These are phyloP conservation scores for Sericinus montela DNA, from an alignment of 2,888 invertebrate genomes.

Conservation along the genomic window DNA sequence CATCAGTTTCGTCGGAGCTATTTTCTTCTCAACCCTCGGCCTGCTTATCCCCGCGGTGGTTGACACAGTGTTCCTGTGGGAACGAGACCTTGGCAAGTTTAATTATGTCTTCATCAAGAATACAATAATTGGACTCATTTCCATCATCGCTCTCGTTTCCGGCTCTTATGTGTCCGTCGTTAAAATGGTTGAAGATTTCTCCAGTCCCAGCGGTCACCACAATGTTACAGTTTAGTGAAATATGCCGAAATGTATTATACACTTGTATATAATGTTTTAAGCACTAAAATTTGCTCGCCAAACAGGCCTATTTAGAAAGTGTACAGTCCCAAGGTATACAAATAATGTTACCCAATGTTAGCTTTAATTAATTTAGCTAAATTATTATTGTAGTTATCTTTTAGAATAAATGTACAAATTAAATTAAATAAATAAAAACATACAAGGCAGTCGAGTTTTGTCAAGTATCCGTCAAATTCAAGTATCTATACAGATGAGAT, in stretches of 20 bases:
- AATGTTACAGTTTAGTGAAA: constrained; percentile 10
- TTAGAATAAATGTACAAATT: too few species aligned
- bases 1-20: constrained; percentile 92
- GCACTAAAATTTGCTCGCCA: too few species aligned
- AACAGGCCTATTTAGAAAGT: too few species aligned
- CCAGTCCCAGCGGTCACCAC: constrained; percentile 12
- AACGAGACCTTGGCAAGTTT: constrained; percentile 80
- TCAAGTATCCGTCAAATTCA: too few species aligned
- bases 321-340: too few species aligned
- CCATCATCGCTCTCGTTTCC: constrained; percentile 54
- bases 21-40: constrained; percentile 86
- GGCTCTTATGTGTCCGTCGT: constrained; percentile 59
- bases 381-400: too few species aligned
- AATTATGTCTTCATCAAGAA: constrained; percentile 86
- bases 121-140: constrained; percentile 51
- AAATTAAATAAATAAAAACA: too few species aligned
- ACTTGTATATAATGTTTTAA: too few species aligned
- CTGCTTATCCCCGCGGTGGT: constrained; percentile 86
- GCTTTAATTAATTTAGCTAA: not conserved
- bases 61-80: constrained; percentile 85
- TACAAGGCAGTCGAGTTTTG: too few species aligned
- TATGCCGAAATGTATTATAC: too few species aligned
- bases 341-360: not conserved
- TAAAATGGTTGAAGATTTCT: constrained; percentile 55
- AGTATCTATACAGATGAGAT: too few species aligned